These are phyloP conservation scores for Esox masquinongy DNA, from an alignment of 2,797 vertebrate genomes.

Conservation along the genomic window DNA sequence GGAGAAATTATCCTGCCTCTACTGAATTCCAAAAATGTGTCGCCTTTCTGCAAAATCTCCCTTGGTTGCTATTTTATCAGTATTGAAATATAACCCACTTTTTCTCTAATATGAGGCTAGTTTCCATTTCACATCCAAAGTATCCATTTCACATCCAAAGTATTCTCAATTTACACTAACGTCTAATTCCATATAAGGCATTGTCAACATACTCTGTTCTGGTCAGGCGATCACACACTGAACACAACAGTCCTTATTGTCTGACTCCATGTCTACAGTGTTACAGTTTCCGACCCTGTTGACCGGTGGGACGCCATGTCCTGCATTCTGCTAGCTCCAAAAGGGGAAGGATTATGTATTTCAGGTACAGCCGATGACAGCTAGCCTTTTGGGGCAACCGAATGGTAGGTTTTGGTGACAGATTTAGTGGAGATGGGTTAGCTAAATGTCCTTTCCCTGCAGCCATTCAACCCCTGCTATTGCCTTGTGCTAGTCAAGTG, in stretches of 20 bases:
- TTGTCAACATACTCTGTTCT: conserved; percentile 9
- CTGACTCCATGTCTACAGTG: not conserved
- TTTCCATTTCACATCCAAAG: not conserved
- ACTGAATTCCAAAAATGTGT: not conserved
- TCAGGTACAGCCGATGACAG: not conserved
- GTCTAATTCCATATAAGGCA: conserved; percentile 29
- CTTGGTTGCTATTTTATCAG: not conserved
- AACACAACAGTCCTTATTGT: not conserved
- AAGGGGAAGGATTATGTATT: not conserved
- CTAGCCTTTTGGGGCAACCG: not conserved
- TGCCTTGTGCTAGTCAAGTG: not conserved
- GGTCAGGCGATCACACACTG: not conserved
- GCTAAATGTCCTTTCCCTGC: not conserved
- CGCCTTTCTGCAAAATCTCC: not conserved
- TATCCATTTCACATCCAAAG: not conserved
- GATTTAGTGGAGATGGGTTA: not conserved
- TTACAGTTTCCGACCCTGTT: not conserved
- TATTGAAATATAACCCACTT: not conserved
- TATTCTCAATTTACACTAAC: not conserved
- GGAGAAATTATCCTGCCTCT: not conserved
- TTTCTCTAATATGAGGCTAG: not conserved
- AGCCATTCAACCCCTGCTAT: not conserved
- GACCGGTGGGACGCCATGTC: not conserved
- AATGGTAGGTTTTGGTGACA: not conserved
- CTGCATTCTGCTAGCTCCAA: not conserved